Conservation (phyloP, 1,140 invertebrate species). For the Diabrotica virgifera region DNA sequence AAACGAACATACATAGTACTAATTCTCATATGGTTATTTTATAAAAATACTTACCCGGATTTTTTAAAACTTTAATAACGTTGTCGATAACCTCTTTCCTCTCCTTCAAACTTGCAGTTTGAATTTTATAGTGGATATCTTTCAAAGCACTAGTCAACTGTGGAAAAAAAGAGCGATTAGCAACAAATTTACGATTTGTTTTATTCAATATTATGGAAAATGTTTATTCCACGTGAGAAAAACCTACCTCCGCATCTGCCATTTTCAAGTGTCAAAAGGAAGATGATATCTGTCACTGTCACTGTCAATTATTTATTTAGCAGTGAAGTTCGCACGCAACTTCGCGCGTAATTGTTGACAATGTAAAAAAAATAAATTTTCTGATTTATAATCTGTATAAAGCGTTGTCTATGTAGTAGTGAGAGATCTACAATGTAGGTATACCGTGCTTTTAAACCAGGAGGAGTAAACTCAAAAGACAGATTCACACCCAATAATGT, state of each 20-base stretch:
- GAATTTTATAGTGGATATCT: slow-evolving; percentile 74
- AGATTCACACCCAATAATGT: too few relatives aligned
- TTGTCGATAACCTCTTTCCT: slow-evolving; percentile 67
- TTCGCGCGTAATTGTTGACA: too few relatives aligned
- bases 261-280: slow-evolving; percentile 34
- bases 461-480: too few relatives aligned
- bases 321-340: too few relatives aligned
- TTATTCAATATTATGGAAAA: slow-evolving; percentile 9
- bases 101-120: slow-evolving; percentile 73
- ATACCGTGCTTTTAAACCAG: too few relatives aligned
- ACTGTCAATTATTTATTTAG: too few relatives aligned
- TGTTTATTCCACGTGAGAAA: slow-evolving; percentile 37
- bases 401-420: too few relatives aligned
- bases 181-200: slow-evolving; percentile 6
- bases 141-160: slow-evolving; percentile 72
- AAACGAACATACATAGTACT: slow-evolving; percentile 34
- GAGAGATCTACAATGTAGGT: too few relatives aligned
- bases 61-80: slow-evolving; percentile 68
- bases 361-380: too few relatives aligned
- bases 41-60: slow-evolving; percentile 59
- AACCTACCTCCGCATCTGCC: slow-evolving; percentile 48
- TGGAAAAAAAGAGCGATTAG: slow-evolving; percentile 45
- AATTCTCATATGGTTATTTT: slow-evolving; percentile 17
- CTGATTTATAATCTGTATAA: too few relatives aligned
- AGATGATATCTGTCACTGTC: not conserved